phyloP scores from a whole-genome alignment of 2,797 vertebrate species.

The Prionace glauca region DNA sequence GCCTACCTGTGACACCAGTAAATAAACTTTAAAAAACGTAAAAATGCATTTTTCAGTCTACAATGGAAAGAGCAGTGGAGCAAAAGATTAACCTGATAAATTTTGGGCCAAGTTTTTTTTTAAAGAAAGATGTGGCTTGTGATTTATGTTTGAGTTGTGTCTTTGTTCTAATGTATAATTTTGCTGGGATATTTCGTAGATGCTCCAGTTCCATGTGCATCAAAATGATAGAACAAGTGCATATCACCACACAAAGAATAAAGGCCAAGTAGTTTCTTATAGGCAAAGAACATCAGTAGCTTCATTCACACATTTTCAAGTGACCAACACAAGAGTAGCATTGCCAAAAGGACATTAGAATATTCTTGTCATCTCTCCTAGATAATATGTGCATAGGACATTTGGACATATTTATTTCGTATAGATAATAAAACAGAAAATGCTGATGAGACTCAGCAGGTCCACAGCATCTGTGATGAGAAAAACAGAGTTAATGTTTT shows the following conservation, averaged over 20 bases:
- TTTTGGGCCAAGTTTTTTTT: too few relatives aligned
- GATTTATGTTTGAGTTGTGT: not conserved
- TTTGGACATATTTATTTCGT: not conserved
- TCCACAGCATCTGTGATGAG: too few relatives aligned
- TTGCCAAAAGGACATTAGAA: not conserved
- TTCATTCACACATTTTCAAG: not conserved
- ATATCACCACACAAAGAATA: not conserved
- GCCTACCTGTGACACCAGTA: too few relatives aligned
- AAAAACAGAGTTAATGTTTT: too few relatives aligned
- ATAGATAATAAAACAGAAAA: not conserved
- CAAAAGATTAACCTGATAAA: not conserved
- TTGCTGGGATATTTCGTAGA: not conserved
- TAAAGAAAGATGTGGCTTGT: not conserved
- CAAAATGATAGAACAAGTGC: not conserved
- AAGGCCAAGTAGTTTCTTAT: not conserved
- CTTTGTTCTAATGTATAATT: not conserved
- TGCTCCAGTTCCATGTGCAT: not conserved
- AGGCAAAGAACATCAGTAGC: not conserved
- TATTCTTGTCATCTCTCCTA: not conserved
- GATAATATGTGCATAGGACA: not conserved
- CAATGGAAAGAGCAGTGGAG: not conserved
- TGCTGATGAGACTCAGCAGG: too few relatives aligned
- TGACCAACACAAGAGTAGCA: not conserved
- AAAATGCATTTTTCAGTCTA: not conserved
- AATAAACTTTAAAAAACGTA: too few relatives aligned